Base-by-base conservation (phyloP, 1,140 invertebrate genomes). In the Heliconius nattereri region DNA sequence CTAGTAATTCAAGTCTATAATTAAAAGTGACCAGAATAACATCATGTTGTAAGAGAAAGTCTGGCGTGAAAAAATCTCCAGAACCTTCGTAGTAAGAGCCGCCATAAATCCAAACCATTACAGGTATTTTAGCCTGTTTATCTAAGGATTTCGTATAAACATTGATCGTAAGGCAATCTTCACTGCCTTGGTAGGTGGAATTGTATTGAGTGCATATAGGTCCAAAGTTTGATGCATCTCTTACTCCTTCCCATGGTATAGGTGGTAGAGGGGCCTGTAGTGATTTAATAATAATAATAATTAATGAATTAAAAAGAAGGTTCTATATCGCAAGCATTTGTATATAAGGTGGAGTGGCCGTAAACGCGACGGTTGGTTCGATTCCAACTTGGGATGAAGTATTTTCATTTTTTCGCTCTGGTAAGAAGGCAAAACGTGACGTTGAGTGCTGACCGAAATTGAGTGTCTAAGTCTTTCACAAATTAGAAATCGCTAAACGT, bases 81-180 rank as follows among this genome's bases (percentile, higher is more conserved):
- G 60, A 66, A 26, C 60, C 60, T 66, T 66, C 60, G 60, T 66
- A 75, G 16, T 57, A 57, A 23, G 32, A 29, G 32, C 45, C 74
- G 7, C 60, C 60, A 57, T 75, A 60, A 13, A 75, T 75, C 23
- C 57, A 75, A 37, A 75, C 57, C 9, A 75, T 66, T 9, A 66
- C 60, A 26, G 60, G 60, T 66, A 66, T 66, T 66, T 66, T 66
- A 13, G 60, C 60, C 11, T 26, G 60, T 26, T 66, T 66, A 11
- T 66, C 60, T 16, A 66, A 66, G 3, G 60, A 81, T 40, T 83
- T 83, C 7, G 87, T 84, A 54, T 89, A 89, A 2, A 88, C 79
- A 84, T 96, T 96, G 11, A 96, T 84, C 82, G 95, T 96, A 2
- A 96, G 89, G 80, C 96, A 96, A 84, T 96, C 95, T 89, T 95